Evolutionary conservation across 1,140 invertebrate species (phyloP), one percentile per base, ranked within the genome.

Genomic region (Hylyphantes graminicola): DNA sequence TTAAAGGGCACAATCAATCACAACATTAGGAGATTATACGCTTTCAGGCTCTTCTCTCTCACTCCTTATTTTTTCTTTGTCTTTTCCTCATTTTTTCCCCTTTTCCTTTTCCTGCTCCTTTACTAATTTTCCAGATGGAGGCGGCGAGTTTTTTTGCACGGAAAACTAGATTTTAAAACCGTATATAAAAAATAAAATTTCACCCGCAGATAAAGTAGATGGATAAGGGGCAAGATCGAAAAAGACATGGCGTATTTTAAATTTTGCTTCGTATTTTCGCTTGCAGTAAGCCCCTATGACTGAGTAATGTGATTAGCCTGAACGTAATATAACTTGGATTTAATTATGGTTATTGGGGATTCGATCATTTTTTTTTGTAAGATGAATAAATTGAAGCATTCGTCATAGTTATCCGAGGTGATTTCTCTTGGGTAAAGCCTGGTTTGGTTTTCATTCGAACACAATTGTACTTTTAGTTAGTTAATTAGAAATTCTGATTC

Each of bases 1-100:
- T 76, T 76, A 76, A 76, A 76, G 61, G 74, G 48, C 59, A 76
- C 74, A 76, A 76, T 76, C 74, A 76, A 76, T 76, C 74, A 76
- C 61, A 63, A 64, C 74, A 76, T 76, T 63, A 76, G 61, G 48
- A 76, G 74, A 63, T 76, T 76, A 76, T 63, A 74, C 72, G 72
- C 72, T 74, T 74, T 74, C 72, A 74, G 72, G 48, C 17, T 48
- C 51, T 48, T 48, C 15, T 10, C 51, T 54, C 51, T 15, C 53
- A 53, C 48, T 70, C 67, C 13, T 19, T 21, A 57, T 74, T 57
- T 74, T 59, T 19, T 35, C 9, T 35, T 17, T 15, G 21, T 74
- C 55, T 72, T 74, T 74, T 57, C 19, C 12, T 73, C 70, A 15
- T 55, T 9, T 70, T 70, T 70, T 70, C 53, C 13, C 17, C 15